A percentile compares a stretch with the other conserved stretches of the same genome.
phyloP scores from a whole-genome alignment of 2,888 invertebrate genomes.

The Tetranychus piercei region DNA sequence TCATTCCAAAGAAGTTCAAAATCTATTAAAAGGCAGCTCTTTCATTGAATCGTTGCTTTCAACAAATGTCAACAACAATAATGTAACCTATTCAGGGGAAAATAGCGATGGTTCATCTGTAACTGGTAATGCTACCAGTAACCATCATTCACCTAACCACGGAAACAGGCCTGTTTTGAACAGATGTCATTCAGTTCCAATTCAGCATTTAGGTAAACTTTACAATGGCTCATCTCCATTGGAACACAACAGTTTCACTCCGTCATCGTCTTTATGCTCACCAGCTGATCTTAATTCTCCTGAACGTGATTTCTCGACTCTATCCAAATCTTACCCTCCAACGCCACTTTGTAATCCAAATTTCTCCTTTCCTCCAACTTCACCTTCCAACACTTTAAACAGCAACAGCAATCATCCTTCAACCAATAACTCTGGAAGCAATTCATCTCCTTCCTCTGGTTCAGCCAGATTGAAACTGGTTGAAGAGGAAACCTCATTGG shows the following conservation, averaged over 20 bases:
- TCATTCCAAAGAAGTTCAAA: constrained; percentile 22
- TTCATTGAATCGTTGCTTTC: constrained; percentile 13
- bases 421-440: neutral
- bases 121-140: neutral
- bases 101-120: neutral
- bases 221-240: constrained; percentile 32
- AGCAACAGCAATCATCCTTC: neutral
- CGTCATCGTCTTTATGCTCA: constrained; percentile 9
- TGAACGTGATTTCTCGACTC: constrained; percentile 8
- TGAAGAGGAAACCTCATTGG: constrained; percentile 14
- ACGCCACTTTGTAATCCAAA: constrained; percentile 24
- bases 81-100: neutral
- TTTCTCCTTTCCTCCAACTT: constrained; percentile 24
- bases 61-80: neutral
- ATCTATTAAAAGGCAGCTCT: constrained; percentile 17
- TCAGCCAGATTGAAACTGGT: constrained; percentile 7
- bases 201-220: constrained; percentile 35
- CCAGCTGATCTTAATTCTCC: constrained; percentile 12
- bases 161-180: constrained; percentile 25
- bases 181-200: constrained; percentile 61
- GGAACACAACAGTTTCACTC: constrained; percentile 27
- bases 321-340: constrained; percentile 25
- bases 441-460: neutral
- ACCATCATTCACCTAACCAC: neutral
- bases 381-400: constrained; percentile 13